A percentile compares a stretch with the other conserved stretches of the same genome.
These are phyloP conservation scores for Callionymus lyra DNA, from an alignment of 2,113 vertebrate species.

Conservation along the genomic window DNA sequence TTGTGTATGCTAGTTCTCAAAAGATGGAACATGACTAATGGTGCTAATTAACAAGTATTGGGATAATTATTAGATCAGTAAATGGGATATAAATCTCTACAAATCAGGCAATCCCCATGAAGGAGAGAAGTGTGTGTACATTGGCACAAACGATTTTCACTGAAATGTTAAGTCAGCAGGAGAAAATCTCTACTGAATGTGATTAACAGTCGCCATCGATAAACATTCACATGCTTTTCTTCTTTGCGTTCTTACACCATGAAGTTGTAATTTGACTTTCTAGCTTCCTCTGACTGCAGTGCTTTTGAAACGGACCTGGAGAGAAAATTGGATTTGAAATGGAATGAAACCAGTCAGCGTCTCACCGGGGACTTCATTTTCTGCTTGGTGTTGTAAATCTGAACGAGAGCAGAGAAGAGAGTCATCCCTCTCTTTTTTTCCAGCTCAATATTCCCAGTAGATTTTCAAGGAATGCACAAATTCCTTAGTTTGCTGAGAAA, in stretches of 20 bases:
- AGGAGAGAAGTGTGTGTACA: conserved; percentile 9
- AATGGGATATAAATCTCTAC: too few species aligned
- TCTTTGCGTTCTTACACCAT: conserved; percentile 2
- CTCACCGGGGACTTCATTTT: conserved; percentile 25
- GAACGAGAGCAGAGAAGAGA: conserved; percentile 24
- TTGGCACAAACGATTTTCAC: conserved; percentile 3
- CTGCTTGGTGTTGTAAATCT: conserved; percentile 12
- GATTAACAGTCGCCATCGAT: conserved; percentile 11
- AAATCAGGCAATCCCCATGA: too few species aligned
- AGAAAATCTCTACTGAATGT: conserved; percentile 7
- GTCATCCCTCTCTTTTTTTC: conserved; percentile 22
- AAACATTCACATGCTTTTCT: conserved; percentile 12
- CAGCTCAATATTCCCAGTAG: conserved; percentile 26
- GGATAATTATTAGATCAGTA: too few species aligned
- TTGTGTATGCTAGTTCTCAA: too few species aligned
- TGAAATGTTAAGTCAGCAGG: neutral
- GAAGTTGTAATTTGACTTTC: conserved; percentile 21
- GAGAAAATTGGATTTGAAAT: conserved; percentile 1
- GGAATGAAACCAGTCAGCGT: conserved; percentile 9
- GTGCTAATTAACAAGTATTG: too few species aligned
- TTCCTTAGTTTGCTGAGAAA: neutral
- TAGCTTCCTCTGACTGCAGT: neutral
- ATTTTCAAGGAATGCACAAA: conserved; percentile 4
- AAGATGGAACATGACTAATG: too few species aligned
- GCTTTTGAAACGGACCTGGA: conserved; percentile 2